These are phyloP conservation scores for Engystomops pustulosus DNA, from an alignment of 2,113 vertebrate genomes.

Conservation along the genomic window DNA sequence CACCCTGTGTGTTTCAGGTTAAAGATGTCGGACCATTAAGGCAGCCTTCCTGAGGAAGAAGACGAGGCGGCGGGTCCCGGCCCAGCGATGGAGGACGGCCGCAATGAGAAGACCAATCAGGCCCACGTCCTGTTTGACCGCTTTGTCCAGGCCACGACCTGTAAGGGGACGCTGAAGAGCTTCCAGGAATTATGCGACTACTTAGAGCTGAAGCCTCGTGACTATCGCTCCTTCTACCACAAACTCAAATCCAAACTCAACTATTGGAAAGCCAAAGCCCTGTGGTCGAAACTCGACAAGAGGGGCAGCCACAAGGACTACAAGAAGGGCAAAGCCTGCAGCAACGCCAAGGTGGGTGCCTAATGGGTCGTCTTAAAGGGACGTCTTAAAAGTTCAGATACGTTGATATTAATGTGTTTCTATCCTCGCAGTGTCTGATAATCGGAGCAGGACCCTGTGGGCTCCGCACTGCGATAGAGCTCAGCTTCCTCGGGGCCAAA, in stretches of 20 bases:
- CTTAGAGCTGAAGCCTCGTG: slow-evolving; percentile 88
- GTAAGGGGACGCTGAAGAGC: slow-evolving; percentile 92
- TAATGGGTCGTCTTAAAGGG: no score
- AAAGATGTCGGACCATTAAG: slow-evolving; percentile 21
- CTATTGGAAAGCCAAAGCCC: slow-evolving; percentile 99
- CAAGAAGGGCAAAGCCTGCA: slow-evolving; percentile 93
- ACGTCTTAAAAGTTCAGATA: no score
- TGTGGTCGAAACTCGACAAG: slow-evolving; percentile 97
- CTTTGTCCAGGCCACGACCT: slow-evolving; percentile 95
- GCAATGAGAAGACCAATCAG: slow-evolving; percentile 77
- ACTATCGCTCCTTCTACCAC: slow-evolving; percentile 93
- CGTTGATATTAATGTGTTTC: no score
- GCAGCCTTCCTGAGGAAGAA: background rate
- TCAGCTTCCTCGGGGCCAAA: slow-evolving; percentile 91
- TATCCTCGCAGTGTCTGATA: slow-evolving; percentile 98
- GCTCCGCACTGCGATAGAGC: slow-evolving; percentile 92
- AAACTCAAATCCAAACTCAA: slow-evolving; percentile 97
- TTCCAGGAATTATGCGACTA: slow-evolving; percentile 96
- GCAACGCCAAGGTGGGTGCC: slow-evolving; percentile 85
- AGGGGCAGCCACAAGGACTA: slow-evolving; percentile 94
- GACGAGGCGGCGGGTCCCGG: slow-evolving; percentile 52
- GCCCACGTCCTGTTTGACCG: slow-evolving; percentile 91
- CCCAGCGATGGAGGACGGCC: slow-evolving; percentile 74
- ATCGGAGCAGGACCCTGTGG: slow-evolving; percentile 95
- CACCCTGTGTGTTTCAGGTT: background rate